Evolutionary conservation across 2,888 invertebrate species (phyloP), one percentile per base, ranked within the genome.

Genomic region (Microctonus aethiopoides): DNA sequence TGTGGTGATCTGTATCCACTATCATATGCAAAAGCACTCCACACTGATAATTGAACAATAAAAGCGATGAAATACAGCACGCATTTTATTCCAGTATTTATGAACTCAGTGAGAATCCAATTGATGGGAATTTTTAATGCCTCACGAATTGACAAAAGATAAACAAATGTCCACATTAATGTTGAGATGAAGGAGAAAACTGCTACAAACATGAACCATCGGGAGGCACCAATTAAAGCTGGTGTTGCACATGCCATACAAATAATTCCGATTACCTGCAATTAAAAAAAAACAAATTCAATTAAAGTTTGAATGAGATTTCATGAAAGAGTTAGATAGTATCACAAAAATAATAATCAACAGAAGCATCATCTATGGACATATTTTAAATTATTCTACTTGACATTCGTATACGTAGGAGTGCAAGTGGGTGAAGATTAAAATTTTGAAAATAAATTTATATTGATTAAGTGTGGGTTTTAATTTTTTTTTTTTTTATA

Each of bases 141-240:
- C 81, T 95, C 95, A 75, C 93, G 91, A 76, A 96, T 90, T 74
- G 94, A 93, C 76, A 96, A 88, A 72, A 95, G 87, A 84, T 94
- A 95, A 61, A 95, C 90, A 83, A 93, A 91, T 68, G 91, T 90
- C 95, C 95, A 95, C 81, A 95, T 88, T 63, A 95, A 87, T 0
- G 94, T 95, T 61, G 92, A 90, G 81, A 96, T 94, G 88, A 96
- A 96, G 74, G 93, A 91, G 74, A 92, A 89, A 72, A 94, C 93
- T 20, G 92, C 94, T 64, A 95, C 95, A 84, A 95, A 95, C 71
- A 95, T 90, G 89, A 95, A 97, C 90, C 94, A 96, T 76, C 93
- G 91, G 11, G 94, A 92, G 61, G 90, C 91, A 22, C 87, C 81
- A 54, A 87, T 74, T 76, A 85, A 87, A 0, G 91, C 91, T 6